Evolutionary conservation across 2,113 vertebrate species (phyloP), one percentile per base, ranked within the genome.

Genomic region (Dermatemys mawii): DNA sequence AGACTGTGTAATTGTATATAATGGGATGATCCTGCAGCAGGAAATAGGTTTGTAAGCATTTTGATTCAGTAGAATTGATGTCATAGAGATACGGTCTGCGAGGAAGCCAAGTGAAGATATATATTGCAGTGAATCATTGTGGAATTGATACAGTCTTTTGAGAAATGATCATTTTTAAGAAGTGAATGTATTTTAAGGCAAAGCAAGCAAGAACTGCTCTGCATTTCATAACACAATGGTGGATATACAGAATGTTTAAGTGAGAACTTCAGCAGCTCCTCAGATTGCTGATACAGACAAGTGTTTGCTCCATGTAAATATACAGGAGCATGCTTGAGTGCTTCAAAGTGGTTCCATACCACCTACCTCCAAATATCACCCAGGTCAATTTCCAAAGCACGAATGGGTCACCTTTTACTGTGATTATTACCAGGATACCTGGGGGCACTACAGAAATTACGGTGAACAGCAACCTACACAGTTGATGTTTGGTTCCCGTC

Each of bases 1-100:
- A 84, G 93, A 91, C 93, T 96, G 84, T 96, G 92, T 95, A 88
- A 96, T 92, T 90, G 96, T 84, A 95, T 86, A 81, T 89, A 87
- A 82, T 88, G 85, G 51, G 94, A 87, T 93, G 95, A 81, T 94
- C 81, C 96, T 92, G 93, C 85, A 84, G 94, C 90, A 92, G 93
- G 88, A 95, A 96, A 95, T 53, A 80, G 94, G 84, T 88, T 44
- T 60, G 90, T 92, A 92, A 97, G 93, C 96, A 78, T 92, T 92
- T 95, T 94, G 93, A 84, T 81, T 85, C 97, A 21, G 89, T 63
- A 75, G 95, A 94, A 95, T 83, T 92, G 95, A 90, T 97, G 93
- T 91, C 93, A 29, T 19, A 80, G 84, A 73, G 87, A 81, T 83
- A 84, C 0, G 81, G 81, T 79, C 93, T 80, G 90, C 88, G 22